Percentiles rank a stretch among this genome's conserved stretches.
phyloP scores from a whole-genome alignment of 2,888 invertebrate genomes.

The Glyphotaelius pellucidus region DNA sequence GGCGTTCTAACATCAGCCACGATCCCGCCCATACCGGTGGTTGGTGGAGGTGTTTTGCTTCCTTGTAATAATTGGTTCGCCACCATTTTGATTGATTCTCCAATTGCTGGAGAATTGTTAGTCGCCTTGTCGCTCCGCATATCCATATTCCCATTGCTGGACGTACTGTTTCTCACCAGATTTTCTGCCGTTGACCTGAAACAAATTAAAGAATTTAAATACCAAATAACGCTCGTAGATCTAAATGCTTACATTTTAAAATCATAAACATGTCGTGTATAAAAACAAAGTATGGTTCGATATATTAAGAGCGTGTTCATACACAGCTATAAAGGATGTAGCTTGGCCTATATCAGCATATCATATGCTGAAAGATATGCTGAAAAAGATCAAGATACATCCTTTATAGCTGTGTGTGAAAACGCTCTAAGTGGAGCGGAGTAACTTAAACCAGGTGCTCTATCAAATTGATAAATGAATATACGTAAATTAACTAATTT shows the following conservation, averaged over 20 bases:
- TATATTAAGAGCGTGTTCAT: no score
- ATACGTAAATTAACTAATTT: no score
- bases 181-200: conserved; percentile 28
- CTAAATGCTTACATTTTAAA: not conserved
- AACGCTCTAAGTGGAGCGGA: no score
- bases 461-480: no score
- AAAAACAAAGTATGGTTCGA: not conserved
- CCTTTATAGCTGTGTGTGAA: no score
- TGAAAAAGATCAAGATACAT: no score
- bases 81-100: conserved; percentile 79
- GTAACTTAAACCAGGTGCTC: no score
- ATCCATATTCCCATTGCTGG: not conserved
- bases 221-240: not conserved
- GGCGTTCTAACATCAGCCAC: conserved; percentile 80
- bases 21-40: conserved; percentile 71
- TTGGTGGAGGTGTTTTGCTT: conserved; percentile 70
- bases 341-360: no score
- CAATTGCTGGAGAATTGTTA: conserved; percentile 71
- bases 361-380: no score
- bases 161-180: not conserved
- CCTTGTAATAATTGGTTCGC: conserved; percentile 78
- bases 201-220: conserved; percentile 10
- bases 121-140: conserved; percentile 40
- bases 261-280: not conserved
- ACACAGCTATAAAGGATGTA: no score